phyloP scores from a whole-genome alignment of 2,888 invertebrate genomes.

The Hesperia comma region DNA sequence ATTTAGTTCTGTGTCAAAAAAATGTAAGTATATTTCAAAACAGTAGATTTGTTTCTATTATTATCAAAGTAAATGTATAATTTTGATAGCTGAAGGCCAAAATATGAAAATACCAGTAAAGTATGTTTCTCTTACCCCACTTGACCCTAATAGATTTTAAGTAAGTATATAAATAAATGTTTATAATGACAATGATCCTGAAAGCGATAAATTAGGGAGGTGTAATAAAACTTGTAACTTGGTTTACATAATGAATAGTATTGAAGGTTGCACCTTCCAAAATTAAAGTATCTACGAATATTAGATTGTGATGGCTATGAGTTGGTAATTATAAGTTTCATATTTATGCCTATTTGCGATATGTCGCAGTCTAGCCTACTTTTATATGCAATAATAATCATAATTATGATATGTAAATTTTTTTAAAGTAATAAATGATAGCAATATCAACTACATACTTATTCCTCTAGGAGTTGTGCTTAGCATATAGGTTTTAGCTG shows the following conservation, averaged over 20 bases:
- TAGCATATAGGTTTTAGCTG: slow-evolving; percentile 80
- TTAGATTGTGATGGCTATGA: slow-evolving; percentile 32
- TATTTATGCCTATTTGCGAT: slow-evolving; percentile 12
- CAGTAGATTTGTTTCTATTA: no score
- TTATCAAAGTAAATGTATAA: no score
- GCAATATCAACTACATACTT: slow-evolving; percentile 67
- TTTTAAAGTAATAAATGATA: slow-evolving; percentile 56
- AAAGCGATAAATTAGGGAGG: slow-evolving; percentile 4
- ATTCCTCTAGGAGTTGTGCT: slow-evolving; percentile 74
- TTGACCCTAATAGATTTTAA: slow-evolving; percentile 15
- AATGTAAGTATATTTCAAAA: no score
- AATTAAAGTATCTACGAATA: slow-evolving; percentile 9
- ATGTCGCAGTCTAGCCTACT: slow-evolving; percentile 17
- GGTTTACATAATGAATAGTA: slow-evolving; percentile 16
- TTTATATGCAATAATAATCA: slow-evolving; percentile 26
- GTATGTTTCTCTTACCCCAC: no score
- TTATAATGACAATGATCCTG: slow-evolving; percentile 23
- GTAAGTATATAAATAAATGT: slow-evolving; percentile 31
- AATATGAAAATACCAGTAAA: no score
- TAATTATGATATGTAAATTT: slow-evolving; percentile 60
- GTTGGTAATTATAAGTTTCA: slow-evolving; percentile 16
- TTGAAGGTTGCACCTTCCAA: background rate
- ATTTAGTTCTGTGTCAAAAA: no score
- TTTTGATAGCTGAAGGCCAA: no score
- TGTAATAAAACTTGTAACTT: background rate